phyloP scores from a whole-genome alignment of 2,888 invertebrate species.

The Polylopha cassiicola region DNA sequence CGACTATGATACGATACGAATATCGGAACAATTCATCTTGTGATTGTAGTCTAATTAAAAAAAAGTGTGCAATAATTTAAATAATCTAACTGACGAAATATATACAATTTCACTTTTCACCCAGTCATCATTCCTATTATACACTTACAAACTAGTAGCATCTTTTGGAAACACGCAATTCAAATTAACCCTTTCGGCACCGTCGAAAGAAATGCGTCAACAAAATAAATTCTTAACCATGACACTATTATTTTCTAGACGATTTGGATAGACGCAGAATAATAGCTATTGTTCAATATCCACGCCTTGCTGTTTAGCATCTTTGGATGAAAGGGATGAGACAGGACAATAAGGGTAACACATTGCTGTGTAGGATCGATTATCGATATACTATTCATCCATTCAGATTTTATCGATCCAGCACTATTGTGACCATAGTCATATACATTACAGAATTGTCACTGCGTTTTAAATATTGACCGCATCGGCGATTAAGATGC shows the following conservation, averaged over 20 bases:
- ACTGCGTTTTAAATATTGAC: conserved; percentile 25
- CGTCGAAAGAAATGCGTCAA: conserved; percentile 20
- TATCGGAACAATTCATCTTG: too few species aligned
- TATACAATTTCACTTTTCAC: too few species aligned
- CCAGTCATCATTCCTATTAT: too few species aligned
- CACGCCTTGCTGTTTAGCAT: conserved; percentile 51
- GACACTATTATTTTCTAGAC: conserved; percentile 22
- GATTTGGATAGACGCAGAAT: conserved; percentile 45
- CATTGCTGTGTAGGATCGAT: conserved; percentile 44
- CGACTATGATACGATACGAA: too few species aligned
- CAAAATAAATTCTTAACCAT: conserved; percentile 20
- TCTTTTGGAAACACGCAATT: too few species aligned
- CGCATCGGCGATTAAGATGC: conserved; percentile 11
- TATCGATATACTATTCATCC: conserved; percentile 56
- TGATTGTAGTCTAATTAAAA: too few species aligned
- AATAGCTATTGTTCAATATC: conserved; percentile 56
- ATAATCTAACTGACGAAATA: too few species aligned
- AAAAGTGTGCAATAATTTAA: too few species aligned
- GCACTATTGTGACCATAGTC: conserved; percentile 53
- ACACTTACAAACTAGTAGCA: too few species aligned
- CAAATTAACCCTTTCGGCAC: too few species aligned
- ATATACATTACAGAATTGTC: conserved; percentile 41
- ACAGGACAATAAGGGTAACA: conserved; percentile 71
- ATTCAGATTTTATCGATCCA: conserved; percentile 63
- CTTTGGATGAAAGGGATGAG: conserved; percentile 52